Base-by-base conservation (phyloP, 2,113 vertebrate species). In the Hippocampus zosterae region DNA sequence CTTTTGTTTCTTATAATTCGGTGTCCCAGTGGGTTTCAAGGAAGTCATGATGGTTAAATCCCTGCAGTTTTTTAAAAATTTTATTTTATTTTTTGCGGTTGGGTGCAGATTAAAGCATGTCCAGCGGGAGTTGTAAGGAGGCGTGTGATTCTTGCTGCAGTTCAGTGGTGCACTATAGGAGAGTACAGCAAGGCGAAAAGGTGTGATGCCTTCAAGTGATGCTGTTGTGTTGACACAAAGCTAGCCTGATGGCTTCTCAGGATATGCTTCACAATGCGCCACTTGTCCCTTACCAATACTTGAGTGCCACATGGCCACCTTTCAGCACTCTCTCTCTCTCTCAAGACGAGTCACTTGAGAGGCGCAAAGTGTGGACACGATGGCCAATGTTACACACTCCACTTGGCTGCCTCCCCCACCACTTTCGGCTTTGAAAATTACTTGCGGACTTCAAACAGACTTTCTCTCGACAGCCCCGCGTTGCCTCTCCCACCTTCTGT, bases 391-490 rank as follows among this genome's bases (percentile, higher is more conserved):
- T 69, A 71, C 72, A 68, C 27, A 74, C 64, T 72, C 66, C 76
- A 64, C 72, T 84, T 71, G 63, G 61, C 74, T 77, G 21, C 52
- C 73, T 46, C 65, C 73, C 70, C 72, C 65, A 56, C 66, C 69
- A 72, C 67, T 79, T 56, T 71, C 65, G 64, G 77, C 71, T 75
- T 83, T 33, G 81, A 83, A 86, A 87, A 87, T 89, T 77, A 76
- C 85, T 82, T 80, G 67, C 83, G 40, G 72, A 87, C 79, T 83
- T 83, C 83, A 88, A 82, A 81, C 76, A 75, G 80, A 77, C 74
- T 72, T 66, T 71, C 73, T 71, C 73, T 71, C 13, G 60, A 77
- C 74, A 72, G 77, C 65, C 77, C 70, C 42, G 42, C 37, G 37
- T 70, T 19, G 42, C 80, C 79, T 69, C 72, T 70, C 42, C 72